These are phyloP conservation scores for Sebastes steindachneri DNA, from an alignment of 2,797 vertebrate species.

Conservation along the genomic window DNA sequence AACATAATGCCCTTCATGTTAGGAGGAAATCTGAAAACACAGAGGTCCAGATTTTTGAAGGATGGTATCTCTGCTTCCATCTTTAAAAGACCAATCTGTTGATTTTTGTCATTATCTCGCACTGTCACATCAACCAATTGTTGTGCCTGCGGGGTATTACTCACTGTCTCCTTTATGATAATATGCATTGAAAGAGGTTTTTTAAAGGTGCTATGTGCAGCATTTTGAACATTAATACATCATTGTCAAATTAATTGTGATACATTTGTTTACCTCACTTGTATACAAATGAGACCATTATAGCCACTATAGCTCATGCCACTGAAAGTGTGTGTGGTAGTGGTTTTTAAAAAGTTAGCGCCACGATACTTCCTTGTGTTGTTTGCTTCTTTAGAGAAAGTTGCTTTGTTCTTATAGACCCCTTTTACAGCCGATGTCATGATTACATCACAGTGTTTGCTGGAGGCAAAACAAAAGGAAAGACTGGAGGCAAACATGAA, in stretches of 20 bases:
- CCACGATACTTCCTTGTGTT: neutral
- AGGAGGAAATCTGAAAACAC: neutral
- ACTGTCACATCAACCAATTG: constrained; percentile 33
- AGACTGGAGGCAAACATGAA: too few relatives aligned
- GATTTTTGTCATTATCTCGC: constrained; percentile 45
- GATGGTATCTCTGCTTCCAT: constrained; percentile 13
- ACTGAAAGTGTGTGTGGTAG: constrained; percentile 23
- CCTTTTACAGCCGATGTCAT: too few relatives aligned
- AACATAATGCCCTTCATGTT: constrained; percentile 48
- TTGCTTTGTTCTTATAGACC: neutral
- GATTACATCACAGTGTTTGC: too few relatives aligned
- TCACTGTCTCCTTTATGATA: constrained; percentile 59
- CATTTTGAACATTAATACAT: constrained; percentile 64
- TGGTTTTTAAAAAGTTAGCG: constrained; percentile 28
- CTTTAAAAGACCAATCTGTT: constrained; percentile 42
- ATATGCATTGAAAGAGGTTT: constrained; percentile 43
- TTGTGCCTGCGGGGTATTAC: constrained; percentile 12
- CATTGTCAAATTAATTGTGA: constrained; percentile 75
- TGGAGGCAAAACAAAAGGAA: too few relatives aligned
- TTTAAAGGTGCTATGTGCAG: constrained; percentile 56
- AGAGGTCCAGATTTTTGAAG: constrained; percentile 6
- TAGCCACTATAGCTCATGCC: constrained; percentile 1
- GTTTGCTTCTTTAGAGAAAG: neutral
- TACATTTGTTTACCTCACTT: constrained; percentile 67
- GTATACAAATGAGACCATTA: constrained; percentile 68